Evolutionary conservation across 2,888 invertebrate genomes (phyloP).

Genomic region (Eupeodes latifasciatus): DNA sequence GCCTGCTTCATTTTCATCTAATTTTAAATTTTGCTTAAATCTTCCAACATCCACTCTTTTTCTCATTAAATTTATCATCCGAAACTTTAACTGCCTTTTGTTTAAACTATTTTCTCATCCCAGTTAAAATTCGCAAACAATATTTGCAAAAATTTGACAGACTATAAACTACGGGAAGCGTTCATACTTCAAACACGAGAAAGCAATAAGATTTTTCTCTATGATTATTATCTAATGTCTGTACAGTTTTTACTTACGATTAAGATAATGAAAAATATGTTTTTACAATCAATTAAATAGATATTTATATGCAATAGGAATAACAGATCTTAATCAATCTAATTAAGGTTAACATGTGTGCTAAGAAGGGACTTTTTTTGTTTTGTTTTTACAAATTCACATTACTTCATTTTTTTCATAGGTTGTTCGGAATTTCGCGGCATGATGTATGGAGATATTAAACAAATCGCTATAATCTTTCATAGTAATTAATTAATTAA

Average conservation of each 20-base stretch:
- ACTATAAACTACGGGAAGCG: too few species aligned
- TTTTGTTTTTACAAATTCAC: conserved; percentile 12
- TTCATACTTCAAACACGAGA: too few species aligned
- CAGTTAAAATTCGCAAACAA: too few species aligned
- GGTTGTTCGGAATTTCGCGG: conserved; percentile 40
- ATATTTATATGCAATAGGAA: not conserved
- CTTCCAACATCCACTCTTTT: too few species aligned
- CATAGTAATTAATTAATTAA: conserved; percentile 72
- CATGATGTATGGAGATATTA: conserved; percentile 69
- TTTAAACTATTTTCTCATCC: too few species aligned
- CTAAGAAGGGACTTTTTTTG: conserved; percentile 20
- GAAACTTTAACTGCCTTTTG: too few species aligned
- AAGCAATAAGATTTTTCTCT: too few species aligned
- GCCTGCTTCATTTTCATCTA: too few species aligned
- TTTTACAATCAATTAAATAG: not conserved
- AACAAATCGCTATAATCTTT: conserved; percentile 56
- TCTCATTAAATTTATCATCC: too few species aligned
- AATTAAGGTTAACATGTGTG: conserved; percentile 25
- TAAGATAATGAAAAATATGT: not conserved
- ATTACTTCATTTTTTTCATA: conserved; percentile 3
- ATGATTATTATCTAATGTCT: too few species aligned
- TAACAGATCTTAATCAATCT: conserved; percentile 5
- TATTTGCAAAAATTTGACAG: too few species aligned
- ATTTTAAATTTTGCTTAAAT: too few species aligned
- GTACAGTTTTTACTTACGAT: not conserved